Conservation (phyloP, 92 coral and sea anemone species). For the Phenganax subtilis region DNA sequence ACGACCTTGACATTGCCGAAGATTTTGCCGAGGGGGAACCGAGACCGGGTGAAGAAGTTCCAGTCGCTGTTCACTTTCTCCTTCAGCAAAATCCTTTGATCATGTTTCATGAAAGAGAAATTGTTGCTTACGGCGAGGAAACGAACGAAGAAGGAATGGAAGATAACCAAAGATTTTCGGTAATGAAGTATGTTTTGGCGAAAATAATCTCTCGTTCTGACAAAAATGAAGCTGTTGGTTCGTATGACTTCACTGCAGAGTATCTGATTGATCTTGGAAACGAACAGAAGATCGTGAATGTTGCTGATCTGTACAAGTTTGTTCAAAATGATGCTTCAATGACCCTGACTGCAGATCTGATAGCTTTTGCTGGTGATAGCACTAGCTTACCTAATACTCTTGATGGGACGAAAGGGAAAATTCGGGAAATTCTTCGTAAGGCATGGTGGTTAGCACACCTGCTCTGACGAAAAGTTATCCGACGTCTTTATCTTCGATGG, state of each 20-base stretch:
- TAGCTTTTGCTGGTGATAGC: constrained; percentile 65
- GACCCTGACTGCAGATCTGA: constrained; percentile 51
- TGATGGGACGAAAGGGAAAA: constrained; percentile 70
- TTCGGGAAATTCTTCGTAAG: constrained; percentile 80
- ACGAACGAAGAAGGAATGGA: constrained; percentile 52
- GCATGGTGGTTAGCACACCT: constrained; percentile 80
- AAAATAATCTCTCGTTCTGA: constrained; percentile 60
- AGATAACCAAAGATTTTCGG: background rate
- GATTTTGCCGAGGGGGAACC: constrained; percentile 69
- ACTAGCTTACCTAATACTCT: constrained; percentile 60
- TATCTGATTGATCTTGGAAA: constrained; percentile 87
- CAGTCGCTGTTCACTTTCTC: constrained; percentile 83
- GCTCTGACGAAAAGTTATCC: constrained; percentile 71
- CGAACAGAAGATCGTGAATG: constrained; percentile 79
- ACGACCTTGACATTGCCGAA: constrained; percentile 83
- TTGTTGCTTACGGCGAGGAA: constrained; percentile 87
- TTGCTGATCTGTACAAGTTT: constrained; percentile 84
- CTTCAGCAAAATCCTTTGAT: constrained; percentile 80
- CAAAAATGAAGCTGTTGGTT: constrained; percentile 42
- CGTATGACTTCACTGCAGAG: constrained; percentile 74
- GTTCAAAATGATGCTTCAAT: constrained; percentile 63
- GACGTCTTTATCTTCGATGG: constrained; percentile 87
- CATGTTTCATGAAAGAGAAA: constrained; percentile 86
- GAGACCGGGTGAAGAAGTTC: constrained; percentile 80
- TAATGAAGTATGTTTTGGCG: constrained; percentile 43